A percentile compares a stretch with the other conserved stretches of the same genome.
These are phyloP conservation scores for Halocaridina rubra DNA, from an alignment of 2,888 invertebrate species.

Conservation along the genomic window DNA sequence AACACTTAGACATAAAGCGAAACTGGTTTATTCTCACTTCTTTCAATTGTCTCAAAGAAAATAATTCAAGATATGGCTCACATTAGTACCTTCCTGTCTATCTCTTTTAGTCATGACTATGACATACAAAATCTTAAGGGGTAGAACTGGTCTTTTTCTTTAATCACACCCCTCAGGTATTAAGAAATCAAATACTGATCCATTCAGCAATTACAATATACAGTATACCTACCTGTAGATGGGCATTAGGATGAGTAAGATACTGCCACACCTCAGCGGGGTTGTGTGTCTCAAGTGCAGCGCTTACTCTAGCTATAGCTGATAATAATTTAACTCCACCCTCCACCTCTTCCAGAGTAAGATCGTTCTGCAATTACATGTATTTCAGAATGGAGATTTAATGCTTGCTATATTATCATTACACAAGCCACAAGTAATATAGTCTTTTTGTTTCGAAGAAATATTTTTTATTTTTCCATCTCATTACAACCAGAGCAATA, in stretches of 20 bases:
- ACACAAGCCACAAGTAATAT: no score
- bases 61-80: no score
- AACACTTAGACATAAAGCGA: no score
- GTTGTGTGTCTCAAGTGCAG: slow-evolving; percentile 46
- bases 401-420: no score
- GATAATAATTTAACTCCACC: slow-evolving; percentile 54
- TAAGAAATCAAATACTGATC: background rate
- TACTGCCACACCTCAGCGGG: slow-evolving; percentile 44
- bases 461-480: background rate
- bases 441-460: no score
- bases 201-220: background rate
- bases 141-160: background rate
- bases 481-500: background rate
- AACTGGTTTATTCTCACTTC: no score
- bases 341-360: slow-evolving; percentile 41
- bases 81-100: background rate
- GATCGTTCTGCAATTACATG: slow-evolving; percentile 25
- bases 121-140: background rate
- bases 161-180: background rate
- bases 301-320: slow-evolving; percentile 55
- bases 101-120: background rate
- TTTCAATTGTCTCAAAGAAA: no score
- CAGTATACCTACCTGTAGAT: slow-evolving; percentile 41
- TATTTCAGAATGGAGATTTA: no score
- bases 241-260: slow-evolving; percentile 23